These are phyloP conservation scores for Campoplex capitator DNA, from an alignment of 2,888 invertebrate genomes.

Conservation along the genomic window DNA sequence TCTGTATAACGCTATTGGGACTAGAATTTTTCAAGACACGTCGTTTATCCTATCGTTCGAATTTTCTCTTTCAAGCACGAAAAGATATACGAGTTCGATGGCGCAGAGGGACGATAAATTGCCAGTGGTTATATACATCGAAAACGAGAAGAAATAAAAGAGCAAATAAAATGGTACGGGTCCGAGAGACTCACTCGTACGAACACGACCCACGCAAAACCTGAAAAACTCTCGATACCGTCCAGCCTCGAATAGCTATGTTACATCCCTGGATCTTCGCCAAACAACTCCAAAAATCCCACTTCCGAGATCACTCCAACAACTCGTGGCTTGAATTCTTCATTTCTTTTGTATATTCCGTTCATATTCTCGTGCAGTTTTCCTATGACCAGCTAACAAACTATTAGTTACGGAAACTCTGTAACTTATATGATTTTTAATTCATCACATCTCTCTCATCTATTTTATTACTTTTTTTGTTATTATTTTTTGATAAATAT, in stretches of 20 bases:
- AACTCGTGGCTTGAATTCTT: slow-evolving; percentile 35
- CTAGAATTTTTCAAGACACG: not conserved
- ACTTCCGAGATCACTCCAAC: slow-evolving; percentile 19
- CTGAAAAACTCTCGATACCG: slow-evolving; percentile 16
- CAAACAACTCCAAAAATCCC: slow-evolving; percentile 29
- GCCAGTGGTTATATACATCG: slow-evolving; percentile 17
- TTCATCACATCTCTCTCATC: too few species aligned
- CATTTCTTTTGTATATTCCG: slow-evolving; percentile 11
- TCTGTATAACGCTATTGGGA: not conserved
- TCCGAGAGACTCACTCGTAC: slow-evolving; percentile 15
- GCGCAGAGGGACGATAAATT: slow-evolving; percentile 54
- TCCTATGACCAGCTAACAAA: not conserved
- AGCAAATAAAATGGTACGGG: slow-evolving; percentile 8
- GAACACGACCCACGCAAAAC: slow-evolving; percentile 15
- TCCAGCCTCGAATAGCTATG: slow-evolving; percentile 7
- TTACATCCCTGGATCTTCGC: slow-evolving; percentile 28
- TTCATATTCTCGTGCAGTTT: not conserved
- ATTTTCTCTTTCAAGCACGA: slow-evolving; percentile 27
- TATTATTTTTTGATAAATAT: not conserved
- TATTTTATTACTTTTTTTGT: not conserved
- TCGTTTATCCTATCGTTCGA: slow-evolving; percentile 29
- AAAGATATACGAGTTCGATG: slow-evolving; percentile 28
- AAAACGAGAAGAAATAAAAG: slow-evolving; percentile 15
- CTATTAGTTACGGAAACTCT: not conserved
- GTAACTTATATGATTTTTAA: not conserved